A percentile compares a stretch with the other conserved stretches of the same genome.
These are phyloP conservation scores for Petrocephalus microphthalmus DNA, from an alignment of 2,113 vertebrate genomes.

Conservation along the genomic window DNA sequence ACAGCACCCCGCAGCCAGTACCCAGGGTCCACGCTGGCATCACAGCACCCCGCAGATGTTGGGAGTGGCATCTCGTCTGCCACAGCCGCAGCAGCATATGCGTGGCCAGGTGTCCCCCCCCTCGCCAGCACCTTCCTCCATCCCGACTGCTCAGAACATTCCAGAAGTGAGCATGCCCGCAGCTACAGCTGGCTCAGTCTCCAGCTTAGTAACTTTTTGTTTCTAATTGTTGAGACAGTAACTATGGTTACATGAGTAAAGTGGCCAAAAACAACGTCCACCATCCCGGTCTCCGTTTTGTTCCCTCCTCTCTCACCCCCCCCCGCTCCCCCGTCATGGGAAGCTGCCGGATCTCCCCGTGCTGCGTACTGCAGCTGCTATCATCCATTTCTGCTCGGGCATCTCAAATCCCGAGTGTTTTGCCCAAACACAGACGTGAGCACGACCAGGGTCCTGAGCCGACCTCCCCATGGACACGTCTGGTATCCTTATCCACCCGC, in stretches of 20 bases:
- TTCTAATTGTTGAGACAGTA: background rate
- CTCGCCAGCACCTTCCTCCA: conserved; percentile 46
- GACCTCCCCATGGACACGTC: background rate
- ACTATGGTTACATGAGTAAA: background rate
- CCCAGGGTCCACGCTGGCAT: conserved; percentile 25
- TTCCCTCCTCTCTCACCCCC: background rate
- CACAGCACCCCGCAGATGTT: conserved; percentile 44
- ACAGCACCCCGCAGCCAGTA: background rate
- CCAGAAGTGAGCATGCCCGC: background rate
- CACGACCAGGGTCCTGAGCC: background rate
- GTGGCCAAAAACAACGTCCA: background rate
- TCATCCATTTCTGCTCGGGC: background rate
- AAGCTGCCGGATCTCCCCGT: background rate
- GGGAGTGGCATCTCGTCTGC: conserved; percentile 35
- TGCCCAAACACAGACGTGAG: background rate
- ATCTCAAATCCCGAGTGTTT: background rate
- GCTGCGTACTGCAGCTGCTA: background rate
- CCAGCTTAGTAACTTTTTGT: conserved; percentile 23
- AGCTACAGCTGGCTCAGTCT: background rate
- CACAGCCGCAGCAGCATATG: conserved; percentile 56
- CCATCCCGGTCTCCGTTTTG: background rate
- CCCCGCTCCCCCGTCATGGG: background rate
- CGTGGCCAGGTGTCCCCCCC: conserved; percentile 57
- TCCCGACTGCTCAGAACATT: conserved; percentile 40
- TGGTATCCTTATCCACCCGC: background rate